phyloP scores from a whole-genome alignment of 2,113 vertebrate genomes.

The Periophthalmodon schlosseri region DNA sequence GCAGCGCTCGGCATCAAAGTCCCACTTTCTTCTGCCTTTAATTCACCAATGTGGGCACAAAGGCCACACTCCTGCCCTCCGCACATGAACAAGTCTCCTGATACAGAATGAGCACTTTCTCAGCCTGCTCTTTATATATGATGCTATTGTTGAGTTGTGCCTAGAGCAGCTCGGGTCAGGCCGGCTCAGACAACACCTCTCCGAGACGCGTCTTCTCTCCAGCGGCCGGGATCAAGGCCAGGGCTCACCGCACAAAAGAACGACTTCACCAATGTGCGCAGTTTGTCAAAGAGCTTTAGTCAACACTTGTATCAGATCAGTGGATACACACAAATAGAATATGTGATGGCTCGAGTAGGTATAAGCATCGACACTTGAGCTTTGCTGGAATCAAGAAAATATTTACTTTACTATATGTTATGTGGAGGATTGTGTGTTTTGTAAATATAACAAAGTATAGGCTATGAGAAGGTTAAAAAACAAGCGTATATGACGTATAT shows the following conservation, averaged over 20 bases:
- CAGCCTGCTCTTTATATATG: not conserved
- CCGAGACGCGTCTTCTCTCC: not conserved
- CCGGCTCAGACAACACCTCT: not conserved
- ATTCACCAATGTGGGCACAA: not conserved
- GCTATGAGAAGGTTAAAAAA: not conserved
- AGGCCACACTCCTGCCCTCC: constrained; percentile 1
- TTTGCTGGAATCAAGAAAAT: not conserved
- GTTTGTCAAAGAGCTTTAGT: constrained; percentile 7
- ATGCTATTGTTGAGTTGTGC: not conserved
- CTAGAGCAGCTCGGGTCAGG: not conserved
- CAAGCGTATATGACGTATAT: not conserved
- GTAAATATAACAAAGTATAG: not conserved
- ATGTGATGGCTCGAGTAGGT: not conserved
- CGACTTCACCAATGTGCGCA: not conserved
- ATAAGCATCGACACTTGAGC: not conserved
- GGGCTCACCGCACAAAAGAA: not conserved
- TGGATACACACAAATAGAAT: constrained; percentile 5
- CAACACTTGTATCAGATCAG: constrained; percentile 4
- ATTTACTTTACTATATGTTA: not conserved
- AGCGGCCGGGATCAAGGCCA: constrained; percentile 1
- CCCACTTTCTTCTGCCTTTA: not conserved
- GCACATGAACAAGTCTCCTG: not conserved
- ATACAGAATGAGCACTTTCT: not conserved
- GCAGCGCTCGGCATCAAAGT: not conserved
- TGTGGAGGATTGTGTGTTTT: not conserved